These are phyloP conservation scores for Halocynthia aurantium DNA, from an alignment of 23 tunicate species.

Conservation along the genomic window DNA sequence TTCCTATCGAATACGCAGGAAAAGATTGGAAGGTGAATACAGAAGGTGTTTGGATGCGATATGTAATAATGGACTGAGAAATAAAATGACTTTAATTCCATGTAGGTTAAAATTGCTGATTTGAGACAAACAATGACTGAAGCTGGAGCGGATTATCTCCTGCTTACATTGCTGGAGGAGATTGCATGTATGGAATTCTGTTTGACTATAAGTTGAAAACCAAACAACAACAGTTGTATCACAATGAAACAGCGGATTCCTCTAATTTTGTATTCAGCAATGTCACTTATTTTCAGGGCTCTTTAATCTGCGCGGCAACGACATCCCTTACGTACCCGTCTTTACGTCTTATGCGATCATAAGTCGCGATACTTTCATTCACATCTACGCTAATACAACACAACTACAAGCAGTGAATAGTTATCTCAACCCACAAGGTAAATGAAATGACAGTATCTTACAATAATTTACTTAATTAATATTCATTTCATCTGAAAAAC, in stretches of 20 bases:
- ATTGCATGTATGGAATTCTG: constrained; percentile 66
- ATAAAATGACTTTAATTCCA: background rate
- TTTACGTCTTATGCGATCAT: constrained; percentile 59
- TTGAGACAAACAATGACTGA: constrained; percentile 41
- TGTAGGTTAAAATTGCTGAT: constrained; percentile 50
- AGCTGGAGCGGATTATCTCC: constrained; percentile 34
- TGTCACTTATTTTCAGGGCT: constrained; percentile 44
- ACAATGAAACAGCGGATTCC: background rate
- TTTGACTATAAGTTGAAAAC: background rate
- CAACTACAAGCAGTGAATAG: background rate
- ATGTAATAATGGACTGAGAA: too few species aligned
- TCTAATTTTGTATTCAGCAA: background rate
- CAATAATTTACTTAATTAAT: too few species aligned
- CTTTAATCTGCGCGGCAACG: constrained; percentile 82
- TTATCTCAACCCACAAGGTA: background rate
- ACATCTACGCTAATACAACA: background rate
- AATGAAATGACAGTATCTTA: background rate
- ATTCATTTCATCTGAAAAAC: too few species aligned
- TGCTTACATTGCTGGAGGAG: constrained; percentile 81
- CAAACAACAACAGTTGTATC: background rate
- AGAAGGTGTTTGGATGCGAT: background rate
- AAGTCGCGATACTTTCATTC: background rate
- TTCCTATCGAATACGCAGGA: constrained; percentile 68
- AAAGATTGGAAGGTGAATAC: constrained; percentile 6
- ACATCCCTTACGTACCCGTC: constrained; percentile 94